Evolutionary conservation across 2,888 invertebrate species (phyloP).

Genomic region (Hymenopus coronatus): DNA sequence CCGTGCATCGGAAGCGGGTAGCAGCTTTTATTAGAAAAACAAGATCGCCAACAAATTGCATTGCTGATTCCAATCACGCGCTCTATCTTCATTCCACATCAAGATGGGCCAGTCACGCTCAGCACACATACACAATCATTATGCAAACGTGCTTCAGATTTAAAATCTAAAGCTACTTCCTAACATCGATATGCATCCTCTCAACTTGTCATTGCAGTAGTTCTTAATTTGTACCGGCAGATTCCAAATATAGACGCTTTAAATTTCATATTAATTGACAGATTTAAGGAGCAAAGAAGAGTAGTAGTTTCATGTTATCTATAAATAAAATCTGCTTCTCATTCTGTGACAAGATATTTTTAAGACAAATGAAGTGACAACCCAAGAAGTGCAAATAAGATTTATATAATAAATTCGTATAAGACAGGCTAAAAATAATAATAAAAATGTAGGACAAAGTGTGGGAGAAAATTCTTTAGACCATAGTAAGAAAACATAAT

Average conservation of each 20-base stretch:
- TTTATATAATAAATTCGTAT: no score
- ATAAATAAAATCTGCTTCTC: no score
- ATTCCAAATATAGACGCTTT: background rate
- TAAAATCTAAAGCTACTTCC: background rate
- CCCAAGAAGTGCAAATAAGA: no score
- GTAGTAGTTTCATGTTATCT: no score
- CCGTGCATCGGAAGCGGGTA: background rate
- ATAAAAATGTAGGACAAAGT: no score
- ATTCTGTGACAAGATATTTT: no score
- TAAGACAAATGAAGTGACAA: no score
- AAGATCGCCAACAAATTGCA: constrained; percentile 10
- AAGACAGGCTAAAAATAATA: no score
- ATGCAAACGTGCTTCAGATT: background rate
- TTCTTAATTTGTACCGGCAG: background rate
- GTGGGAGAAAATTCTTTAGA: no score
- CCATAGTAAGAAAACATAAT: no score
- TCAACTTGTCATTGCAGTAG: background rate
- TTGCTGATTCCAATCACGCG: constrained; percentile 12
- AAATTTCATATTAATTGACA: background rate
- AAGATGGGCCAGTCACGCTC: constrained; percentile 1
- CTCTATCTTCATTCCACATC: background rate
- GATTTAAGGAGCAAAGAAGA: background rate
- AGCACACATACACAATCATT: background rate
- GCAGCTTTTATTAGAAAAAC: constrained; percentile 4
- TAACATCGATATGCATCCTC: no score